phyloP scores from a whole-genome alignment of 2,888 invertebrate species.

The Micropterix aruncella region DNA sequence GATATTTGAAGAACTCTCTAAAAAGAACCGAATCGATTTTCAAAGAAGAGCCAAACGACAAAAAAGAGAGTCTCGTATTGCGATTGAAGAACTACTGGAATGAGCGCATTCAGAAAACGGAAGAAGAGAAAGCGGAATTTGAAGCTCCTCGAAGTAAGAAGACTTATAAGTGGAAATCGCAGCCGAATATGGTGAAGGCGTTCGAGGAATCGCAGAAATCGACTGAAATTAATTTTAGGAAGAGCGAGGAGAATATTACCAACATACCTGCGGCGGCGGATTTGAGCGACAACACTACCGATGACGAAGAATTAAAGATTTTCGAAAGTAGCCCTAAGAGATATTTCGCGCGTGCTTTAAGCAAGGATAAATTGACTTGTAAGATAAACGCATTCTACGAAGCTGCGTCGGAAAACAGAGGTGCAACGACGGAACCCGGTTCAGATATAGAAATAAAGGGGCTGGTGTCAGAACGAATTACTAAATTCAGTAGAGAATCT shows the following conservation, averaged over 20 bases:
- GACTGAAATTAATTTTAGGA: not conserved
- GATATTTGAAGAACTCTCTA: slow-evolving; percentile 22
- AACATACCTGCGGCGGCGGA: not conserved
- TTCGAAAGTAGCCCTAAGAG: slow-evolving; percentile 36
- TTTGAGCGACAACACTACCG: not conserved
- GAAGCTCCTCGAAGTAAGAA: not conserved
- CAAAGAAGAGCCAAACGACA: slow-evolving; percentile 26
- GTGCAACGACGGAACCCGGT: no score
- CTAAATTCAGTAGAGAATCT: not conserved
- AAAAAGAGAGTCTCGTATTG: slow-evolving; percentile 10
- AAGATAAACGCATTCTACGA: not conserved
- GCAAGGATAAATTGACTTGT: not conserved
- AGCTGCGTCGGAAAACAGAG: not conserved
- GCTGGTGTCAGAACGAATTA: not conserved
- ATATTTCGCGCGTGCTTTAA: slow-evolving; percentile 22
- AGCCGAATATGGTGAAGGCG: not conserved
- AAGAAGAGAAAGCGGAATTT: slow-evolving; percentile 16
- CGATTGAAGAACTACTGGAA: slow-evolving; percentile 35
- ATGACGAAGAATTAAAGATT: slow-evolving; percentile 30
- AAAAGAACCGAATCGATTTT: slow-evolving; percentile 30
- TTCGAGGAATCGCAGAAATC: not conserved
- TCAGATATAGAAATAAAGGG: no score
- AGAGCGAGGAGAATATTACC: not conserved
- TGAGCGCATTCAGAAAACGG: no score
- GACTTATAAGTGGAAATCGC: not conserved